Conservation (phyloP, 2,113 vertebrate species). For the Datnioides undecimradiatus region DNA sequence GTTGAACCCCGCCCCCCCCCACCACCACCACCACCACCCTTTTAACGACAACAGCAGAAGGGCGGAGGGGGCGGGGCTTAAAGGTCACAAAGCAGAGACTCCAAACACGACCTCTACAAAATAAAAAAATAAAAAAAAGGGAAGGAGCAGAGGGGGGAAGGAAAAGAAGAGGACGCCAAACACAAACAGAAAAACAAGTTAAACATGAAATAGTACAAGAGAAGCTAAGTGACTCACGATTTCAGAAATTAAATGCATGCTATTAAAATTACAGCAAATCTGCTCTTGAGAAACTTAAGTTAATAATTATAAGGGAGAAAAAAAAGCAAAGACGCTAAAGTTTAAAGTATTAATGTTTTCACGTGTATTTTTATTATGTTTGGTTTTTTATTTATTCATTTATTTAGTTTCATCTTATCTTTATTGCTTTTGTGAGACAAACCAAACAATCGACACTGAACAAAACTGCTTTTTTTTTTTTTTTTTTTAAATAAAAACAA, state of each 20-base stretch:
- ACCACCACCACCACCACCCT: too few relatives aligned
- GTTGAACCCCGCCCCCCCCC: slow-evolving; percentile 62
- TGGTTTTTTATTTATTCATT: slow-evolving; percentile 63
- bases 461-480: slow-evolving; percentile 81
- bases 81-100: slow-evolving; percentile 68
- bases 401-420: slow-evolving; percentile 68
- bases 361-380: slow-evolving; percentile 77
- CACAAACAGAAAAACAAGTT: slow-evolving; percentile 72
- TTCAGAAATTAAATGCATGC: slow-evolving; percentile 88
- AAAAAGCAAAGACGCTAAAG: slow-evolving; percentile 77
- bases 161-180: slow-evolving; percentile 82
- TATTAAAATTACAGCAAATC: slow-evolving; percentile 85
- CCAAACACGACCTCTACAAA: slow-evolving; percentile 72
- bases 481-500: too few relatives aligned
- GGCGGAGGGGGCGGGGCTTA: too few relatives aligned
- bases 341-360: slow-evolving; percentile 83
- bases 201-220: slow-evolving; percentile 80
- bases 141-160: slow-evolving; percentile 79
- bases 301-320: slow-evolving; percentile 83
- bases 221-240: slow-evolving; percentile 83
- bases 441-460: slow-evolving; percentile 79
- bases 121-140: slow-evolving; percentile 75
- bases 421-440: slow-evolving; percentile 78
- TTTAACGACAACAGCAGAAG: too few relatives aligned
- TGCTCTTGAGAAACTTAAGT: slow-evolving; percentile 85